Base-by-base conservation (phyloP, 2,113 vertebrate species). In the Pseudolaguvia tuberculata region DNA sequence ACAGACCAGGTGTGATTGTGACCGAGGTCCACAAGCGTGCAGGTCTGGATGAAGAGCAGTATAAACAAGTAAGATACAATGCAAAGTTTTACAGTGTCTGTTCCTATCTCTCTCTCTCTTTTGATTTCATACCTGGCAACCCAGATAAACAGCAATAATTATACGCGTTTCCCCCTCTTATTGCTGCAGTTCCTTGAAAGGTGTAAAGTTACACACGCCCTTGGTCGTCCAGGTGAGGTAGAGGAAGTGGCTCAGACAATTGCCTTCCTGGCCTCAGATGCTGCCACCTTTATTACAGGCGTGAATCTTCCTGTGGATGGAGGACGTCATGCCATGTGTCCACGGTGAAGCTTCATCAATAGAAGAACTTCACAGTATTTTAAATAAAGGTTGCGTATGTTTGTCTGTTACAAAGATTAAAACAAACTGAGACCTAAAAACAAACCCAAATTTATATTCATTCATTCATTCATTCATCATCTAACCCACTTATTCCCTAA, bases 271-370 rank as follows among this genome's bases (percentile, higher is more conserved):
- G 90, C 91, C 0, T 93, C 92, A 0, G 92, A 93, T 9, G 90
- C 91, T 1, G 88, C 91, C 23, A 92, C 89, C 80, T 92, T 91
- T 85, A 91, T 93, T 5, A 93, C 91, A 2, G 91, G 91, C 14
- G 90, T 92, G 55, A 93, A 88, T 76, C 84, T 93, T 0, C 90
- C 91, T 0, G 79, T 93, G 2, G 92, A 93, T 2, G 91, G 92
- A 0, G 92, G 91, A 1, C 90, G 91, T 25, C 91, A 93, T 15
- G 92, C 91, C 51, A 93, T 93, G 91, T 93, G 91, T 70, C 91
- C 92, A 3, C 74, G 89, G 75, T 93, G 68, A 85, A 31, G 45
- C 18, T 9, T 1, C 39, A 8, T 6, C 4, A 35, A 14, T 27
- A 35, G 17, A 4, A 17, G 18, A 51, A 25, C 14, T 67, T 20